Percentiles rank a stretch among this genome's conserved stretches.
These are phyloP conservation scores for Troides oblongomaculatus DNA, from an alignment of 2,888 invertebrate species.

Conservation along the genomic window DNA sequence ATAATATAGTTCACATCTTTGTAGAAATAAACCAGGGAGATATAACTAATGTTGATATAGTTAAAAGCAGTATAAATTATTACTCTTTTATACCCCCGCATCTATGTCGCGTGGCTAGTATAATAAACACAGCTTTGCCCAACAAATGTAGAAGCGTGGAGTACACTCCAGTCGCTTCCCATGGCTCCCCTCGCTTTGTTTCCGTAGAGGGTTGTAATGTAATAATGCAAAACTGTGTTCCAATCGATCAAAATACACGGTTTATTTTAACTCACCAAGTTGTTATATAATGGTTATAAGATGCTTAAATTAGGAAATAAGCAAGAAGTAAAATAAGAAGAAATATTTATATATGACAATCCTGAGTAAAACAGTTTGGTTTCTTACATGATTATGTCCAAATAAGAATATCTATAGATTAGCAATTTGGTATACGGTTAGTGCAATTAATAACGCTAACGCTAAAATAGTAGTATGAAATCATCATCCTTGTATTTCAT, in stretches of 20 bases:
- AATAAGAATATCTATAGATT: no score
- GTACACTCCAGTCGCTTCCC: constrained; percentile 19
- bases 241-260: constrained; percentile 27
- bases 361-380: no score
- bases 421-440: no score
- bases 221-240: constrained; percentile 27
- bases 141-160: constrained; percentile 12
- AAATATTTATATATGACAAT: no score
- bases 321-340: no score
- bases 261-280: constrained; percentile 16
- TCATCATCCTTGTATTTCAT: no score
- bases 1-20: no score
- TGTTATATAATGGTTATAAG: constrained; percentile 8
- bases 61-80: neutral
- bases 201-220: constrained; percentile 17
- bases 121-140: constrained; percentile 16
- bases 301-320: neutral
- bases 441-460: no score
- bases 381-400: no score
- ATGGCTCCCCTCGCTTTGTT: constrained; percentile 24
- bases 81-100: constrained; percentile 1
- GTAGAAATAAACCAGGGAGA: neutral
- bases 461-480: no score
- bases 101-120: constrained; percentile 1
- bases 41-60: neutral